Evolutionary conservation across 30 jellyfish, hydroid and myxozoan genomes (phyloP).

Genomic region (Sanderia malayensis): DNA sequence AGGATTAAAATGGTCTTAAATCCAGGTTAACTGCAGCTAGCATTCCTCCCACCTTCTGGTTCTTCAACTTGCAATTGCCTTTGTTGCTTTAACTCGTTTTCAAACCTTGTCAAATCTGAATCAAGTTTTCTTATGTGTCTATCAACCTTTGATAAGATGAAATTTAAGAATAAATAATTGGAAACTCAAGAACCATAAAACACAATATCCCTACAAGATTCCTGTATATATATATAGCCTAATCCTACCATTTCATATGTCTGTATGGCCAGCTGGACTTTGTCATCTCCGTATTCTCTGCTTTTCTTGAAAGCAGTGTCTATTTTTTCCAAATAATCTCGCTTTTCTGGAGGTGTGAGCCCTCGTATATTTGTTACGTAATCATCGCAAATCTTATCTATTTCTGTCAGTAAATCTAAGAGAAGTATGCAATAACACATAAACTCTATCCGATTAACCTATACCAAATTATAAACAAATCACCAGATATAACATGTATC

Average conservation of each 20-base stretch:
- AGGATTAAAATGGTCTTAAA: too few species aligned
- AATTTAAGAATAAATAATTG: too few species aligned
- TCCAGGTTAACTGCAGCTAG: neutral
- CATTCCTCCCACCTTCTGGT: conserved; percentile 49
- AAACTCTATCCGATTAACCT: neutral
- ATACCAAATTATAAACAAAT: neutral
- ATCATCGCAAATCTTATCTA: conserved; percentile 85
- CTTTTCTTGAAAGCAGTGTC: conserved; percentile 93
- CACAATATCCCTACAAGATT: too few species aligned
- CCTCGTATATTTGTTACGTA: conserved; percentile 65
- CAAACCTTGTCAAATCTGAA: conserved; percentile 89
- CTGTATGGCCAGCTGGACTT: conserved; percentile 96
- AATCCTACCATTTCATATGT: conserved; percentile 91
- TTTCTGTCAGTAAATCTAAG: conserved; percentile 78
- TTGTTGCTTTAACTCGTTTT: conserved; percentile 85
- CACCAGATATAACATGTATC: neutral
- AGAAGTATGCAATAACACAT: neutral
- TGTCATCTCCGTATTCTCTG: conserved; percentile 96
- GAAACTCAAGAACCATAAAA: too few species aligned
- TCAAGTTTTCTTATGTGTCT: conserved; percentile 88
- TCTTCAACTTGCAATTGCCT: conserved; percentile 63
- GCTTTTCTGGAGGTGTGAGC: conserved; percentile 83
- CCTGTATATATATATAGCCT: too few species aligned
- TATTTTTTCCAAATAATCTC: conserved; percentile 73
- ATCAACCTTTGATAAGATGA: conserved; percentile 72